A percentile compares a stretch with the other conserved stretches of the same genome.
Conservation (phyloP, 92 coral and sea anemone genomes). For the Metridium senile region DNA sequence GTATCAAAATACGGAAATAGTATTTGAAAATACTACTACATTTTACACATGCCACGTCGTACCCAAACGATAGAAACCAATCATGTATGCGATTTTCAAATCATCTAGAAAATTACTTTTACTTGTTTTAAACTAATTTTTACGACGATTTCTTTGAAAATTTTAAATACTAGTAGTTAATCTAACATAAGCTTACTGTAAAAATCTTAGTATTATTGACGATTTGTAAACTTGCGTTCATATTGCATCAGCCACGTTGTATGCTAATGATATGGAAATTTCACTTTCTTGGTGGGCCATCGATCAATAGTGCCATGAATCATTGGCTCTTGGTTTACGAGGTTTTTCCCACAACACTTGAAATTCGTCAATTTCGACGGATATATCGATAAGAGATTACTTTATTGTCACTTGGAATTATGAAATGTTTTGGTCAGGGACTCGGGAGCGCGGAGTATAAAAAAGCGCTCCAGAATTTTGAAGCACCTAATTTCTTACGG, state of each 20-base stretch:
- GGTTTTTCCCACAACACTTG: background rate
- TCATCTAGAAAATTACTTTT: background rate
- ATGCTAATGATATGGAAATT: background rate
- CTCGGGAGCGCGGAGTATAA: background rate
- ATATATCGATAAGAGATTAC: no score
- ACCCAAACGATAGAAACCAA: background rate
- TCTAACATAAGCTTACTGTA: no score
- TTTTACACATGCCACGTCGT: background rate
- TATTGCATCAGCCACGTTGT: slow-evolving; percentile 1
- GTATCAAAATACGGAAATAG: background rate
- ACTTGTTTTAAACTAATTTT: background rate
- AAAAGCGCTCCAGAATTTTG: background rate
- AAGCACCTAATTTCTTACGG: no score
- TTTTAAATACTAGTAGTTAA: no score
- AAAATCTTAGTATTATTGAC: background rate
- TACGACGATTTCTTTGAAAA: background rate
- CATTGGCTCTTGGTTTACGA: background rate
- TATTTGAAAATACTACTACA: background rate
- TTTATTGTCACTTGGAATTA: no score
- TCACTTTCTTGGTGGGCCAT: background rate
- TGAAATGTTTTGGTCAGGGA: background rate
- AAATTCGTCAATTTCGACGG: background rate
- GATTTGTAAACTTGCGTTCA: background rate
- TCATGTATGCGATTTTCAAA: background rate
- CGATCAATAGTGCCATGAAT: background rate